phyloP scores from a whole-genome alignment of 2,113 vertebrate species.

The Malurus elegans region DNA sequence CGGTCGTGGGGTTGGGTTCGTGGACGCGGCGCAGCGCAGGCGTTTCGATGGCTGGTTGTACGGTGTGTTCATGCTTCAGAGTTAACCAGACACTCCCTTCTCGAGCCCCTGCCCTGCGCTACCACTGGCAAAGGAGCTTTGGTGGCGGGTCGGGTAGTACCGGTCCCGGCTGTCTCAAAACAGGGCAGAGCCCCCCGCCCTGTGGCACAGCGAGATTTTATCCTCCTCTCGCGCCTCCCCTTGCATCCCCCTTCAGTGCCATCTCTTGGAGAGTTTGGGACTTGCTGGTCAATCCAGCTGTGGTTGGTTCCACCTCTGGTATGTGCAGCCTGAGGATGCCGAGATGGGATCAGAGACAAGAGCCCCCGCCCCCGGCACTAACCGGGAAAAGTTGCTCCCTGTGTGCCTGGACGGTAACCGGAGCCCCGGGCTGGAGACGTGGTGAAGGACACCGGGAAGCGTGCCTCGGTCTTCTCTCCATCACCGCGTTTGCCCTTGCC shows the following conservation, averaged over 20 bases:
- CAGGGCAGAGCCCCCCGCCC: neutral
- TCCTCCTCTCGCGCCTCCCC: neutral
- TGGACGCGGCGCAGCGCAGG: rapidly evolving
- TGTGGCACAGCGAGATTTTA: neutral
- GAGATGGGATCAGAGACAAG: neutral
- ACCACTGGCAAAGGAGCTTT: rapidly evolving
- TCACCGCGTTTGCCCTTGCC: neutral
- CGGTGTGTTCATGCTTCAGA: neutral
- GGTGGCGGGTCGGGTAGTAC: neutral
- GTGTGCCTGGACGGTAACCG: rapidly evolving
- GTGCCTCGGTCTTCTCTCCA: rapidly evolving
- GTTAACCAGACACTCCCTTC: rapidly evolving
- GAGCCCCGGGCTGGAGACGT: neutral
- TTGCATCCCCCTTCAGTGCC: no score
- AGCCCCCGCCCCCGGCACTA: neutral
- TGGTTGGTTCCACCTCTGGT: no score
- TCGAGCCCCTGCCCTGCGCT: no score
- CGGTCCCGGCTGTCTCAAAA: neutral
- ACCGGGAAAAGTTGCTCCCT: rapidly evolving
- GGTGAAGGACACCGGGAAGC: rapidly evolving
- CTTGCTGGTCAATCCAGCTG: rapidly evolving
- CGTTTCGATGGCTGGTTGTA: rapidly evolving
- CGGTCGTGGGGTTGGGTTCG: rapidly evolving
- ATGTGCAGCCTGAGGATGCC: neutral
- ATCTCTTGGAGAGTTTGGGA: neutral